phyloP scores from a whole-genome alignment of 2,113 vertebrate genomes.

The Eulacestoma nigropectus region DNA sequence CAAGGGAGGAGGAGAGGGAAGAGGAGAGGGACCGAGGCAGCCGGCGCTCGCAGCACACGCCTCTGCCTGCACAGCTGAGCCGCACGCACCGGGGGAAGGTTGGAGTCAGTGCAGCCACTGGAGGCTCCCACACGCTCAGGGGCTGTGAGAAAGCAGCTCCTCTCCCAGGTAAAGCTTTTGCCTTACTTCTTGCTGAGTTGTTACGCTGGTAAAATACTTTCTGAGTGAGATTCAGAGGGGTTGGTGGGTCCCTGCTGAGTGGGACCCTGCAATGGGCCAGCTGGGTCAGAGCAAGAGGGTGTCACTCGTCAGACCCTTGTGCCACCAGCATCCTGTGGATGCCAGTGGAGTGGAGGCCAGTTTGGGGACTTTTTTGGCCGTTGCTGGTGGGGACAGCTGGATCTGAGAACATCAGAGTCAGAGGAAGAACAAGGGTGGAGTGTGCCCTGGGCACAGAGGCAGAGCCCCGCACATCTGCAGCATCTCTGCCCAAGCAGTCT shows the following conservation, averaged over 20 bases:
- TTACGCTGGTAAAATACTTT: not conserved
- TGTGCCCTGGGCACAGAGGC: not conserved
- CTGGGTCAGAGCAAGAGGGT: not conserved
- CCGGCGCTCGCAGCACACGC: not conserved
- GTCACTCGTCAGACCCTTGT: rapidly evolving
- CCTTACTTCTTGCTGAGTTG: not conserved
- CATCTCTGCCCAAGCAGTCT: not conserved
- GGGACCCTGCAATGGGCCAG: not conserved
- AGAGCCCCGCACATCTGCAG: not conserved
- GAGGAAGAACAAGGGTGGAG: rapidly evolving
- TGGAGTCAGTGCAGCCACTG: not conserved
- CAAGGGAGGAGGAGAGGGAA: not conserved
- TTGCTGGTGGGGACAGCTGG: not conserved
- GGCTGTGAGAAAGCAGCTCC: not conserved
- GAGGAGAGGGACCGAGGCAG: not conserved
- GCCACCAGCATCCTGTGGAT: too few species aligned
- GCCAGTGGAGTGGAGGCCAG: not conserved
- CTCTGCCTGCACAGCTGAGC: not conserved
- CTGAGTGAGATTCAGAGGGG: not conserved
- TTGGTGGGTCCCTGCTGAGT: not conserved
- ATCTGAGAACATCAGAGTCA: rapidly evolving
- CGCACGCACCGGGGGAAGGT: not conserved
- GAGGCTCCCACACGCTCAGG: not conserved
- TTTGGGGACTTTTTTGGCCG: not conserved
- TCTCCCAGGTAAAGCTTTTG: constrained; percentile 49